Base-by-base conservation (phyloP, 2,113 vertebrate genomes). In the Ageneiosus marmoratus region DNA sequence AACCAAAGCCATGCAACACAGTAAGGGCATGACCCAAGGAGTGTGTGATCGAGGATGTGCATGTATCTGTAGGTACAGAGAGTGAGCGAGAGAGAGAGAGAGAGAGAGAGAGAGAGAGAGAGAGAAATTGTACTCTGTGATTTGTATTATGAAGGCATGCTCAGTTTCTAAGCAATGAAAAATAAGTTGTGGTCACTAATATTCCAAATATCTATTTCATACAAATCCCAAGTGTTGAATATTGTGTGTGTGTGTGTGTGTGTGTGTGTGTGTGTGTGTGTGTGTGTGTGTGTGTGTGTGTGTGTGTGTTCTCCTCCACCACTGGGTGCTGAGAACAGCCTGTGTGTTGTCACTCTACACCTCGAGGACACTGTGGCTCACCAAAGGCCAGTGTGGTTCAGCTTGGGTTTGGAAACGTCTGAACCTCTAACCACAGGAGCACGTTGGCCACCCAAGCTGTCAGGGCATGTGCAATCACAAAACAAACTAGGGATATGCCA, bases 11-110 rank as follows among this genome's bases (percentile, higher is more conserved):
- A 92, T 92, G 95, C 94, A 96, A 96, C 92, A 93, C 93, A 95
- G 95, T 95, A 97, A 97, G 97, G 96, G 95, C 96, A 95, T 89
- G 95, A 94, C 93, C 95, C 95, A 84, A 83, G 76, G 16, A 77
- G 83, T 85, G 56, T 83, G 81, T 82, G 81, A 83, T 74, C 74
- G 81, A 80, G 81, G 46, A 51, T 83, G 83, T 65, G 80, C 69
- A 76, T 82, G 84, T 78, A 79, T 80, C 83, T 62, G 80, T 56
- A 67, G 15, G 58, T 76, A 27, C 5, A 22, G 13, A 41, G 2
- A 72, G 37, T 44, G 67, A 13, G 37, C 6, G 20, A 10, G 34
- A 67, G 34, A 67, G 65, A 44, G 16, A 41, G 34, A 41, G 34
- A 69, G 32, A 63, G 65, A 41, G 18, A 34, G 29, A 37, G 27